These are phyloP conservation scores for Austrofundulus limnaeus DNA, from an alignment of 2,113 vertebrate genomes.

Conservation along the genomic window DNA sequence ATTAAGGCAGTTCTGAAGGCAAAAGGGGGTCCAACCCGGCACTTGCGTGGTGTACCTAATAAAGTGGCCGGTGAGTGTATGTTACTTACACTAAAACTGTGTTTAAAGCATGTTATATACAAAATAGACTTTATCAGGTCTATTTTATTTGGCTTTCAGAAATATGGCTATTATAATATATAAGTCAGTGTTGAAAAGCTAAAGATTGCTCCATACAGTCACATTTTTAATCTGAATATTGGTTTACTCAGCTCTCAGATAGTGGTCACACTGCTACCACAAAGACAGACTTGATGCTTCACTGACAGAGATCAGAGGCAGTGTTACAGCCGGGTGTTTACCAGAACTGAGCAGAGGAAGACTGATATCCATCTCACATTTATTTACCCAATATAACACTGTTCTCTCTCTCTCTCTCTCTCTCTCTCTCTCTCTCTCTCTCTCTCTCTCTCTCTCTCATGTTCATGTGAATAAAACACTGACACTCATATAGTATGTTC, in stretches of 20 bases:
- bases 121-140: too few relatives aligned
- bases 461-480: conserved; percentile 14
- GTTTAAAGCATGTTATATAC: too few relatives aligned
- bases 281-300: conserved; percentile 13
- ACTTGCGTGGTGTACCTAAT: too few relatives aligned
- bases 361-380: conserved; percentile 30
- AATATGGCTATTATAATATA: too few relatives aligned
- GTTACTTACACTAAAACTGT: too few relatives aligned
- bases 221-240: not conserved
- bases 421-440: not conserved
- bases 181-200: too few relatives aligned
- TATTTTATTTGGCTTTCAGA: too few relatives aligned
- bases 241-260: not conserved
- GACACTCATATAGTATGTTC: conserved; percentile 6
- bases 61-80: too few relatives aligned
- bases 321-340: too few relatives aligned
- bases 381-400: conserved; percentile 30
- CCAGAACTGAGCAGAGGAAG: conserved; percentile 5
- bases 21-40: too few relatives aligned
- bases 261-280: not conserved
- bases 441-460: not conserved
- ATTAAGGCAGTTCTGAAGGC: too few relatives aligned
- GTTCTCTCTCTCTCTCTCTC: not conserved
- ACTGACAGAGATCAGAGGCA: conserved; percentile 24
- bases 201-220: not conserved